These are phyloP conservation scores for Probaryconus sp. DNA, from an alignment of 1,140 invertebrate species.

Conservation along the genomic window DNA sequence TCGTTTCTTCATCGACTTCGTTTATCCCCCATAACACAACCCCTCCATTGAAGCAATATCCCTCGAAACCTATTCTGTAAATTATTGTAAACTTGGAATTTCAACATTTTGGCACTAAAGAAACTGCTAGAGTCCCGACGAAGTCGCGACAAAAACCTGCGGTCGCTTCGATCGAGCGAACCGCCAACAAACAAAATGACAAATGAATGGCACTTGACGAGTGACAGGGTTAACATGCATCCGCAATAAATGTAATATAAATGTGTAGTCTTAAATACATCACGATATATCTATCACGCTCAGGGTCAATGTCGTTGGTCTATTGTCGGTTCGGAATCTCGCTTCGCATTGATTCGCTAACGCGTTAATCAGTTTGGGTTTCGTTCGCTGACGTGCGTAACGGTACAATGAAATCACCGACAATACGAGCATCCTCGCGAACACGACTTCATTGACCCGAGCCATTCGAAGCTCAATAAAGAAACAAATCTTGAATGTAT, in stretches of 20 bases:
- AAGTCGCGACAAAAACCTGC: conserved; percentile 38
- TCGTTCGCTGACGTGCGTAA: not conserved
- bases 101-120: conserved; percentile 15
- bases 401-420: too few relatives aligned
- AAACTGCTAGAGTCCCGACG: not conserved
- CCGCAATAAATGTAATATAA: conserved; percentile 74
- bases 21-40: not conserved
- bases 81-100: conserved; percentile 37
- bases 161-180: conserved; percentile 41
- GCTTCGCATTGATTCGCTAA: conserved; percentile 8
- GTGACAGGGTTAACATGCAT: conserved; percentile 70
- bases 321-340: not conserved
- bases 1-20: not conserved
- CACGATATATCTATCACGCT: conserved; percentile 67
- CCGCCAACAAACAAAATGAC: conserved; percentile 27
- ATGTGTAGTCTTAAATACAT: conserved; percentile 73
- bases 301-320: conserved; percentile 55
- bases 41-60: conserved; percentile 39
- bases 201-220: conserved; percentile 57
- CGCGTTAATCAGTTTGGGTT: not conserved
- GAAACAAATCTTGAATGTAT: conserved; percentile 71
- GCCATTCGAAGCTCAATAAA: conserved; percentile 67
- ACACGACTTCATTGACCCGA: conserved; percentile 42
- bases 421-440: conserved; percentile 5
- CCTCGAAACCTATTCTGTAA: conserved; percentile 28